Evolutionary conservation across 2,797 vertebrate species (phyloP), one percentile per base, ranked within the genome.

Genomic region (Oreochromis mossambicus): DNA sequence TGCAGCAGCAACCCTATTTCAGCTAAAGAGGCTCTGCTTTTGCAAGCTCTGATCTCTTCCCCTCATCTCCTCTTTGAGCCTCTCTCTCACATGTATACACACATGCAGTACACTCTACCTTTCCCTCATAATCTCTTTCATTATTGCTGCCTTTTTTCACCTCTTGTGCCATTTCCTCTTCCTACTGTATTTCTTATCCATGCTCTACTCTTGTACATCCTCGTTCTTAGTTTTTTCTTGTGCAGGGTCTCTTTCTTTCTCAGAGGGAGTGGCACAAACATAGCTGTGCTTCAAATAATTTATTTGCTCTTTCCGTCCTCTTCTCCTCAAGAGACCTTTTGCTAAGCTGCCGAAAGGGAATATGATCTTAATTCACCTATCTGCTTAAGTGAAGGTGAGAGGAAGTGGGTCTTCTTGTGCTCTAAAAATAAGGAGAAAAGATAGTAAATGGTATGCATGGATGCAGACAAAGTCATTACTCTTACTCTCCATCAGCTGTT

Each of bases 201-300:
- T 81, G 54, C 14, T 81, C 21, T 75, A 34, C 76, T 50, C 50
- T 79, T 38, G 6, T n/a, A 73, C 51, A 10, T 78, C 61, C 58
- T 84, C 24, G 24, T 75, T 84, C n/a, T 77, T 58, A 24, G 43
- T 88, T 80, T 70, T 4, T 6, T 19, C 13, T 46, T 51, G 8
- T 46, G 61, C n/a, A 24, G 6, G 9, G 21, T 73, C 41, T 75
- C 24, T 73, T 70, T 89, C 5, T 84, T 75, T 77, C 70, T 91
- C 81, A 3, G 76, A 84, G 55, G 81, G 82, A 84, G 86, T 80
- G 63, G 80, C 73, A 81, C 68, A 87, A 84, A 76, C 43, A 17
- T 15, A 70, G 70, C 83, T 86, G 73, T 15, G 73, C 78, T 84
- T 91, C 86, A 91, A 93, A 92, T 92, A 54, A 91, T 92, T 89